Base-by-base conservation (phyloP, 2,797 vertebrate species). In the Crocidura indochinensis region DNA sequence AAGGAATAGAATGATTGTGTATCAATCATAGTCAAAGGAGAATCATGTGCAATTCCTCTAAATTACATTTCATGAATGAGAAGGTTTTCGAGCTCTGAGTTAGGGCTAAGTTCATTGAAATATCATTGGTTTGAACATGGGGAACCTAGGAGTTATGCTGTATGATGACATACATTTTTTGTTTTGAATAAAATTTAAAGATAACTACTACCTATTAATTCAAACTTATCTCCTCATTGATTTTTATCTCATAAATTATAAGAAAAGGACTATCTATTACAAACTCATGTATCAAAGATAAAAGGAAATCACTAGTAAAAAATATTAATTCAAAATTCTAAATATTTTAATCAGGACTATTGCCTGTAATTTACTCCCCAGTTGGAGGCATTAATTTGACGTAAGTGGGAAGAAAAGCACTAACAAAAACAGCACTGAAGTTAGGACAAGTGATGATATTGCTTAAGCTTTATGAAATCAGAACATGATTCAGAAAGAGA, bases 381-480 rank as follows among this genome's bases (percentile, higher is more conserved):
- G 47, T 44, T 78, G 64, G 10, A 72, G 12, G 27, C 22, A 74
- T 72, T 38, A 38, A 38, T 38, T 38, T 94, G 49, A 24, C 20
- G 82, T 44, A 82, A 78, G n/a, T 69, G 27, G 15, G 1, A 91
- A 78, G 19, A 65, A 80, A 83, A 38, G 73, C 76, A 10, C 31
- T 89, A 80, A 47, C 73, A 85, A 89, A 38, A 92, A 73, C 8
- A 65, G 1, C 38, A 87, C 26, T 79, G 24, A 94, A 68, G 1
- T 60, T 89, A 83, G n/a, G 19, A 71, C 87, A 90, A 71, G 5
- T 72, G 64, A 68, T 24, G 27, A 79, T 46, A 83, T 69, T 46
- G 44, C 15, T 83, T 20, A 65, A 27, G 26, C 83, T 22, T 46
- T 3, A 1, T 75, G 69, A 87, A 24, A 49, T n/a, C 44, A 68